A percentile compares a stretch with the other conserved stretches of the same genome.
These are phyloP conservation scores for Notechis scutatus DNA, from an alignment of 2,113 vertebrate species.

Conservation along the genomic window DNA sequence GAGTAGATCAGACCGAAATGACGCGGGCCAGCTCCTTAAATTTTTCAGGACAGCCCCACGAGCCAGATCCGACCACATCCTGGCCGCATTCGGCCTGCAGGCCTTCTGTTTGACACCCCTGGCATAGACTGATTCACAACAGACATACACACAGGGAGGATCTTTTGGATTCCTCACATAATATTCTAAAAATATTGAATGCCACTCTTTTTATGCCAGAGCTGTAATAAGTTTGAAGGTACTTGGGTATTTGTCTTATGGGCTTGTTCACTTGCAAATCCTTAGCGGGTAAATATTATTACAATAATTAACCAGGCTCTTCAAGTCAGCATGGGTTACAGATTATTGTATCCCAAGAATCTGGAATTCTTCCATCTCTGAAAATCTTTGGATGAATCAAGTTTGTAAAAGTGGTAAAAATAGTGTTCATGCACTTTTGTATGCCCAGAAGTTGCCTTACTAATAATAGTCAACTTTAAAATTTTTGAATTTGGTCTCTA, in stretches of 20 bases:
- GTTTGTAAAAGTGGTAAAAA: not conserved
- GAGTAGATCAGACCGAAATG: too few species aligned
- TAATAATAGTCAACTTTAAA: not conserved
- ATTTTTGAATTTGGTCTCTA: not conserved
- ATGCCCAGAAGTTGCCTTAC: not conserved
- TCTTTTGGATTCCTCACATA: not conserved
- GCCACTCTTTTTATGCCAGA: not conserved
- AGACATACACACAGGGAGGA: not conserved
- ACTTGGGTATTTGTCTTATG: not conserved
- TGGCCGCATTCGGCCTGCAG: too few species aligned
- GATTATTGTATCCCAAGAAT: not conserved
- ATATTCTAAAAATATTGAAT: not conserved
- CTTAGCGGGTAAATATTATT: not conserved
- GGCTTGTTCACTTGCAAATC: not conserved
- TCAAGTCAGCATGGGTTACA: not conserved
- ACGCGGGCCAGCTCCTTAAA: too few species aligned
- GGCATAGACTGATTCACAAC: not conserved
- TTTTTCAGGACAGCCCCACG: too few species aligned
- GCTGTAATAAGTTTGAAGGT: not conserved
- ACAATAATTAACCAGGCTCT: not conserved
- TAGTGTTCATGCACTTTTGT: not conserved
- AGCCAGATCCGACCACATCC: too few species aligned
- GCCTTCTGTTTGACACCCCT: too few species aligned
- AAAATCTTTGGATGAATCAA: not conserved
- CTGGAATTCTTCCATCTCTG: not conserved